phyloP scores from a whole-genome alignment of 2,888 invertebrate species.

The Limnephilus lunatus region DNA sequence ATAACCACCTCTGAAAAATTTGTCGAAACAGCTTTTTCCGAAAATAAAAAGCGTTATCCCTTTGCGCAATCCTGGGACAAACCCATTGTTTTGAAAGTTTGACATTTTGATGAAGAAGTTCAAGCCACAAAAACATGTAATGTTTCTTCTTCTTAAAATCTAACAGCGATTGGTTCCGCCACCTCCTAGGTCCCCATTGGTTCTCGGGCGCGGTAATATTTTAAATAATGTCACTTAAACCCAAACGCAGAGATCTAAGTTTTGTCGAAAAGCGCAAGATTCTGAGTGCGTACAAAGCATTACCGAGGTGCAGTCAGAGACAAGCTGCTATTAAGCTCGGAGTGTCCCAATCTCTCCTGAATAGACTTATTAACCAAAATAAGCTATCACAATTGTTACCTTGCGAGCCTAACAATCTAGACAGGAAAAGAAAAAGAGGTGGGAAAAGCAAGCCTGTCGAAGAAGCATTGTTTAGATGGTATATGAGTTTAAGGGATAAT shows the following conservation, averaged over 20 bases:
- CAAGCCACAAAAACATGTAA: not conserved
- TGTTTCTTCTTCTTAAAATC: not conserved
- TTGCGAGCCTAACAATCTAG: not conserved
- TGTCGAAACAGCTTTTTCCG: not conserved
- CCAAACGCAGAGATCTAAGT: not conserved
- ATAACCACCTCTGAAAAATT: not conserved
- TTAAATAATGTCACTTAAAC: not conserved
- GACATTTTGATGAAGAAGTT: not conserved
- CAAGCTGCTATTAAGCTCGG: not conserved
- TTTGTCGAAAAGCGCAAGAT: not conserved
- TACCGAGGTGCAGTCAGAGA: not conserved
- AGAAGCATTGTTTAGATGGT: slow-evolving; percentile 2
- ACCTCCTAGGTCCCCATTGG: not conserved
- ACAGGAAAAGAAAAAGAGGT: not conserved
- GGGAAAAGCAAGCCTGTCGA: not conserved
- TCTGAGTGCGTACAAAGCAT: not conserved
- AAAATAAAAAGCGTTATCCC: not conserved
- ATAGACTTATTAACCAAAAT: not conserved
- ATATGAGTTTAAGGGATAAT: not conserved
- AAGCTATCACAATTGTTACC: not conserved
- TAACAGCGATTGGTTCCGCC: not conserved
- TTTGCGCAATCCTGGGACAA: not conserved
- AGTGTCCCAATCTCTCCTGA: not conserved
- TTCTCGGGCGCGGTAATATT: not conserved
- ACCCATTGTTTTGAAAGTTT: not conserved